Base-by-base conservation (phyloP, 2,113 vertebrate genomes). In the Vanacampus margaritifer region DNA sequence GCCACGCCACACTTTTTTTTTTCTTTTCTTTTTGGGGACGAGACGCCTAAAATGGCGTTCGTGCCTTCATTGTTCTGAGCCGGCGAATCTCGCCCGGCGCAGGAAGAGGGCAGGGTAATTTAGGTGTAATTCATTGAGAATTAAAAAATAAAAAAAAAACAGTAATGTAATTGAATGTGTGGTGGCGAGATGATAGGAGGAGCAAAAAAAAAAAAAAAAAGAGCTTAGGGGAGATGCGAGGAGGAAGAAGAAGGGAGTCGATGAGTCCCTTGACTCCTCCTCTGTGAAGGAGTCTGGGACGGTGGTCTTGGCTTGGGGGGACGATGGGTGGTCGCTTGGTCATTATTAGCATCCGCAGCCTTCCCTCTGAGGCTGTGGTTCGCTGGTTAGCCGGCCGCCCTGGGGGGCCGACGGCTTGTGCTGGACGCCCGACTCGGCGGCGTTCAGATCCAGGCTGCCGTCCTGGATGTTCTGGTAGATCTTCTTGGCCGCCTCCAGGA, bases 381-480 rank as follows among this genome's bases (percentile, higher is more conserved):
- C 97, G 19, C 93, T 98, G 90, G 94, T 95, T 93, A 98, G 92
- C 69, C 96, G 93, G 37, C 96, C 96, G 0, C 95, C 96, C 86
- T 98, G 97, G 0, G 97, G 96, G 65, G 97, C 96, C 0, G 96
- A 98, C 0, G 96, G 97, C 92, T 99, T 99, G 89, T 98, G 97
- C 90, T 98, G 96, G 72, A 99, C 97, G 0, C 97, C 97, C 0
- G 97, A 98, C 72, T 99, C 97, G 0, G 97, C 97, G 0, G 97
- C 97, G 21, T 99, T 99, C 89, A 98, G 95, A 88, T 98, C 97
- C 93, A 99, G 92, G 90, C 97, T 99, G 68, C 97, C 97, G 1
- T 99, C 97, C 84, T 99, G 97, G 89, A 99, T 99, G 74, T 99
- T 99, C 94, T 99, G 97, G 89, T 98, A 99, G 91, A 99, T 98